phyloP scores from a whole-genome alignment of 2,113 vertebrate species.

The Corvus hawaiiensis region DNA sequence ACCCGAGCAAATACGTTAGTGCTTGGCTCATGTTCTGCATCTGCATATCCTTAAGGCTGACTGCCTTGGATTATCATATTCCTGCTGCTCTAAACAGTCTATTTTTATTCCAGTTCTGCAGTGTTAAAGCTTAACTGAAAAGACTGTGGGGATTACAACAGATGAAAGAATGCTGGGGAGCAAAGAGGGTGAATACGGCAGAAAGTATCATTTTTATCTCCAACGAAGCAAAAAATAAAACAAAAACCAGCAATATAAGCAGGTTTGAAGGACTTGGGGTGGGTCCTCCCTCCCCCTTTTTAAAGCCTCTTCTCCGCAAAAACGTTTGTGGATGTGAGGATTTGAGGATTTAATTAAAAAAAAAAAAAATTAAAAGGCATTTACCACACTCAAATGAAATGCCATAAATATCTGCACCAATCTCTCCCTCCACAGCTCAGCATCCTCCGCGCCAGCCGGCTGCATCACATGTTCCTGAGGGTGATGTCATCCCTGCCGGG shows the following conservation, averaged over 20 bases:
- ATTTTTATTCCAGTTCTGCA: not conserved
- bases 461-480: not conserved
- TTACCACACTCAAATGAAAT: not conserved
- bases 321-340: not conserved
- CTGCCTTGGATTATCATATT: not conserved
- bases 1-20: not conserved
- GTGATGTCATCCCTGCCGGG: slow-evolving; percentile 67
- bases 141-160: not conserved
- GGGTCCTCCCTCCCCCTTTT: not conserved
- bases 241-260: not conserved
- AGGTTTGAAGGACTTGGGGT: not conserved
- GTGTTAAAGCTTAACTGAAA: not conserved
- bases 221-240: not conserved
- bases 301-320: not conserved
- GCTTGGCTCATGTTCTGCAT: not conserved
- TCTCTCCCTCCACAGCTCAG: not conserved
- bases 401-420: slow-evolving; percentile 6
- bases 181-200: not conserved
- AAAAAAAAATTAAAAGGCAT: not conserved
- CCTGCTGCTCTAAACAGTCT: not conserved
- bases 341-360: not conserved
- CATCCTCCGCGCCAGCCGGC: slow-evolving; percentile 11
- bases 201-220: not conserved
- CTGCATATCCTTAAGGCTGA: not conserved
- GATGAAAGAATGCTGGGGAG: not conserved